Conservation (phyloP, 2,888 invertebrate genomes). For the Mythimna ferrago region DNA sequence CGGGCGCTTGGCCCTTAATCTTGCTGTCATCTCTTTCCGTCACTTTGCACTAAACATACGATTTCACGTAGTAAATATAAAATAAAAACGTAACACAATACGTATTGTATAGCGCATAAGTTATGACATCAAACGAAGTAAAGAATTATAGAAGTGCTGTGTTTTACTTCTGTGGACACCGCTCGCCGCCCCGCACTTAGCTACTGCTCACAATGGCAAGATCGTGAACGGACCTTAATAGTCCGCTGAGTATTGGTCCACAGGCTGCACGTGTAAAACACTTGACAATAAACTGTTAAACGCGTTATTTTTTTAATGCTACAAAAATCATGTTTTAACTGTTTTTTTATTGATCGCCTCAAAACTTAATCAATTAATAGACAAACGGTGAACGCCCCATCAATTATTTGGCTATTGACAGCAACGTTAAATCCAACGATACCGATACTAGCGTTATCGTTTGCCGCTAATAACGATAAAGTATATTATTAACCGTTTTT, state of each 20-base stretch:
- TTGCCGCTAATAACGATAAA: neutral
- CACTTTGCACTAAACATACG: conserved; percentile 28
- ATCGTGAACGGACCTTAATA: too few species aligned
- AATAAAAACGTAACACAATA: neutral
- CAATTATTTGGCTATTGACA: conserved; percentile 73
- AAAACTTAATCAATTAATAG: too few species aligned
- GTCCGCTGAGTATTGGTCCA: too few species aligned
- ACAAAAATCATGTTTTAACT: too few species aligned
- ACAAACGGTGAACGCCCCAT: too few species aligned
- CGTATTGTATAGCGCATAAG: conserved; percentile 20
- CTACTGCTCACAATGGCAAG: too few species aligned
- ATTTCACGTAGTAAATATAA: conserved; percentile 33
- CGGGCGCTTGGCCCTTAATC: too few species aligned
- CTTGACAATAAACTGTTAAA: too few species aligned
- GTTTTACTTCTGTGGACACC: neutral
- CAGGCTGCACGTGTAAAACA: too few species aligned
- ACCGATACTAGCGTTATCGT: conserved; percentile 24
- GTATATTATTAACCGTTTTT: neutral
- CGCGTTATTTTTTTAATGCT: too few species aligned
- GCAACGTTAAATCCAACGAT: conserved; percentile 78
- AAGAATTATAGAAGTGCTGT: neutral
- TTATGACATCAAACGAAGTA: conserved; percentile 17
- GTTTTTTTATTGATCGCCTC: too few species aligned
- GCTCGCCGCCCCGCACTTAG: too few species aligned
- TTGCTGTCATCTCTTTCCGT: neutral